Base-by-base conservation (phyloP, 2,113 vertebrate species). In the Thunnus thynnus region DNA sequence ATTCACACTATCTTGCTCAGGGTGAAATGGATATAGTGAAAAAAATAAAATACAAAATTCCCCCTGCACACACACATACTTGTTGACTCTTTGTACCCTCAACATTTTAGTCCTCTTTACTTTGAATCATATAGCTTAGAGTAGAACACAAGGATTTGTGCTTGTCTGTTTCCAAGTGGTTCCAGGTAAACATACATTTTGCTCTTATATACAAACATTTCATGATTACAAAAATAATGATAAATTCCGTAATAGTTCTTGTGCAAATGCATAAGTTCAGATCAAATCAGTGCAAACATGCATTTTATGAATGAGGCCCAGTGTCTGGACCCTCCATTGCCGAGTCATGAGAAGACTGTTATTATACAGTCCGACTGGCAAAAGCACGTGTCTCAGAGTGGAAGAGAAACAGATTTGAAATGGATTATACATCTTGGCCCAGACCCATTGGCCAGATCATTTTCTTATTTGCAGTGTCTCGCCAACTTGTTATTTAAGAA, bases 401-500 rank as follows among this genome's bases (percentile, higher is more conserved):
- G 83, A 61, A 78, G 50, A 62, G 52, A 55, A 69, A 76, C 69
- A 57, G 27, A 67, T 64, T 78, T 56, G 71, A 65, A 83, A 77
- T 65, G 62, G 50, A 64, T 72, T 51, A 61, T 72, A 66, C 64
- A 16, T 75, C 44, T 84, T 73, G 57, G 74, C 77, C 46, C 60
- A 16, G 54, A 41, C 41, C 30, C 41, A 46, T 47, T 54, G 63
- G 63, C 46, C 52, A 80, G 76, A 85, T 77, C 55, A 32, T 56
- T 82, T 82, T 80, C 81, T 76, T 79, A 60, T 74, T 74, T 66
- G 47, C 61, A 44, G 54, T 25, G 17, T 73, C 62, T 51, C 80
- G 82, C 80, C 80, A 88, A 70, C 47, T 36, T 25, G 64, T 82
- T 88, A 80, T 88, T 84, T 84, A 89, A 91, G 73, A 84, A 64